phyloP scores from a whole-genome alignment of 2,888 invertebrate species.

The Antitype chi region DNA sequence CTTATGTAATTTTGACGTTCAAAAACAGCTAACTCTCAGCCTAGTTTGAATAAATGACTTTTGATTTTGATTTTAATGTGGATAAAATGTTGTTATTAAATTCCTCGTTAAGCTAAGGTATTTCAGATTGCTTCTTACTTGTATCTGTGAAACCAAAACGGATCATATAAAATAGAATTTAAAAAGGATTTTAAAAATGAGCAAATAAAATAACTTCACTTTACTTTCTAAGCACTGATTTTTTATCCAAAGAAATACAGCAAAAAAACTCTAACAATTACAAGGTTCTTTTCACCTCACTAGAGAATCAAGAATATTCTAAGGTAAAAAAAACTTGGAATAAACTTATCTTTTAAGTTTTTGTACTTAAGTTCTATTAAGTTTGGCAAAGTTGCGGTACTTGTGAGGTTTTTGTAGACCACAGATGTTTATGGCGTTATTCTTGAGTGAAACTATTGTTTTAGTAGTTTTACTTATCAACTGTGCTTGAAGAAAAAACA shows the following conservation, averaged over 20 bases:
- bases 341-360: slow-evolving; percentile 36
- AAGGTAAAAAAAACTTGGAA: slow-evolving; percentile 16
- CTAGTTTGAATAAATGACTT: too few species aligned
- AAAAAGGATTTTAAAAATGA: too few species aligned
- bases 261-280: background rate
- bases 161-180: too few species aligned
- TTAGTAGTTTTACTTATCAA: slow-evolving; percentile 33
- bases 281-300: background rate
- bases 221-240: background rate
- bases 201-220: too few species aligned
- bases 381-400: slow-evolving; percentile 34
- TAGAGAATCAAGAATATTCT: slow-evolving; percentile 5
- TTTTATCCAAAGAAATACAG: background rate
- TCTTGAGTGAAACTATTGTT: slow-evolving; percentile 40
- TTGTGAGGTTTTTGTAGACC: slow-evolving; percentile 39
- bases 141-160: too few species aligned
- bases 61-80: too few species aligned
- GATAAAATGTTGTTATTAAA: too few species aligned
- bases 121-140: too few species aligned
- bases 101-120: too few species aligned
- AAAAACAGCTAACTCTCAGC: too few species aligned
- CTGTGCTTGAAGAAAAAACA: slow-evolving; percentile 11
- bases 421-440: slow-evolving; percentile 41
- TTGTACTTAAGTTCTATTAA: slow-evolving; percentile 16
- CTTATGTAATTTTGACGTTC: too few species aligned